These are phyloP conservation scores for Drosophila pruinosa DNA, from an alignment of 1,140 invertebrate species.

Conservation along the genomic window DNA sequence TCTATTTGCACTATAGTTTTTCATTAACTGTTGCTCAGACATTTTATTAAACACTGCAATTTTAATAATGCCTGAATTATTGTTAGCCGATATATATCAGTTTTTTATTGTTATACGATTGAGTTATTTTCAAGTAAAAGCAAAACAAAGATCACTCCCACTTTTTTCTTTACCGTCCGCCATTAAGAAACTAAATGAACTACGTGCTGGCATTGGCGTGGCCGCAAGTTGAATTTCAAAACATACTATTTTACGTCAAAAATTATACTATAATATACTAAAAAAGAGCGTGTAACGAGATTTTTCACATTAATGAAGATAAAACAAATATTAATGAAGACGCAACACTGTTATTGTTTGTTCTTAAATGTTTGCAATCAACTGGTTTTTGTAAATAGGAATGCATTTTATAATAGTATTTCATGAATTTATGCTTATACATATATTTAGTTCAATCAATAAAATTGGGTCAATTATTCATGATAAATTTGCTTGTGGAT, in stretches of 20 bases:
- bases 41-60: conserved; percentile 58
- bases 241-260: too few species aligned
- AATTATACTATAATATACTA: too few species aligned
- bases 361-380: too few species aligned
- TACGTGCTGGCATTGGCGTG: conserved; percentile 25
- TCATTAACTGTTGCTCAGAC: conserved; percentile 34
- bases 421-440: not conserved
- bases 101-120: not conserved
- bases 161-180: conserved; percentile 51
- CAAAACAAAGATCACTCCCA: conserved; percentile 62
- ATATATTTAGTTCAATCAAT: not conserved
- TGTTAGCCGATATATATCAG: conserved; percentile 4
- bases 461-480: not conserved
- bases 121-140: conserved; percentile 32
- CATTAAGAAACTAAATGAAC: conserved; percentile 49
- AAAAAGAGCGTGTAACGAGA: too few species aligned
- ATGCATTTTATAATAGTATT: too few species aligned
- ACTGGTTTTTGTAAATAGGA: not conserved
- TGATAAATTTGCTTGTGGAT: not conserved
- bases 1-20: not conserved
- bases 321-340: too few species aligned
- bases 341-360: not conserved
- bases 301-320: too few species aligned
- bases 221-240: too few species aligned
- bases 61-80: conserved; percentile 28